Conservation (phyloP, 2,113 vertebrate genomes). For the Chamaea fasciata region DNA sequence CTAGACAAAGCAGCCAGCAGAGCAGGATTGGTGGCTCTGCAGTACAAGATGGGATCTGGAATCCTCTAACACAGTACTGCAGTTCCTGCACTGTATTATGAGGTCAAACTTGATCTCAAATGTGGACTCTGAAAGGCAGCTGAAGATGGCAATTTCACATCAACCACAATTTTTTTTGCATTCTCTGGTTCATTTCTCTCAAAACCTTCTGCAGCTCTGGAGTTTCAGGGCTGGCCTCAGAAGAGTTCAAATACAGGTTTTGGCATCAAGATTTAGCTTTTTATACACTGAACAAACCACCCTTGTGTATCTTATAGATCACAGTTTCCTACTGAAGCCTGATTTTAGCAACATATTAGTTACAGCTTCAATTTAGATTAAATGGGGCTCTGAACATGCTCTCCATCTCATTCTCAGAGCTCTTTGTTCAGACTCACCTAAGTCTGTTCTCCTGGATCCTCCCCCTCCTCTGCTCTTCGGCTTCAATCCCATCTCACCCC, state of each 20-base stretch:
- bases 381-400: not conserved
- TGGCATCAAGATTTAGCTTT: not conserved
- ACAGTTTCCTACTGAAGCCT: not conserved
- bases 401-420: not conserved
- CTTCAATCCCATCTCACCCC: not conserved
- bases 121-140: not conserved
- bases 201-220: not conserved
- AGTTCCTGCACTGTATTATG: not conserved
- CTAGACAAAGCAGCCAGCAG: not conserved
- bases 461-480: not conserved
- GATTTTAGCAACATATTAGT: not conserved
- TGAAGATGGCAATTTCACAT: not conserved
- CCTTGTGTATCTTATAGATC: not conserved
- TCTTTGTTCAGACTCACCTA: not conserved
- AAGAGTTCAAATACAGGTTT: not conserved
- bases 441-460: too few relatives aligned
- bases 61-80: not conserved
- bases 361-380: not conserved
- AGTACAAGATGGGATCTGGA: fast-evolving
- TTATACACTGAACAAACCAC: not conserved
- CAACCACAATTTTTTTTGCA: not conserved
- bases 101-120: not conserved
- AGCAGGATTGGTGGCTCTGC: not conserved
- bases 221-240: not conserved
- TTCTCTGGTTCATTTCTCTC: not conserved